phyloP scores from a whole-genome alignment of 2,113 vertebrate species.

The Saccopteryx bilineata region DNA sequence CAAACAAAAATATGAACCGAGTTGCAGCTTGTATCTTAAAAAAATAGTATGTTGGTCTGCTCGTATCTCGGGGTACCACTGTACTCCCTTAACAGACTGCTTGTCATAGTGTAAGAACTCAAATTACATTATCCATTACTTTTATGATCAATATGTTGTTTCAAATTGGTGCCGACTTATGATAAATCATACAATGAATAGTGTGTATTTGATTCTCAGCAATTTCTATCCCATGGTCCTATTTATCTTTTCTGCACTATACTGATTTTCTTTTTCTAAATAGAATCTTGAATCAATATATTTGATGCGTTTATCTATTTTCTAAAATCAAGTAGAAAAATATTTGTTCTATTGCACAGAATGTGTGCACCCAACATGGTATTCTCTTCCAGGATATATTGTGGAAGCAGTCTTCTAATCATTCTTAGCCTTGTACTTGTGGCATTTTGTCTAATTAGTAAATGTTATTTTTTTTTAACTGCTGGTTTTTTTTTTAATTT shows the following conservation, averaged over 20 bases:
- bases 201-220: not conserved
- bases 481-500: no score
- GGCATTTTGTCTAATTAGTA: not conserved
- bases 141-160: constrained; percentile 10
- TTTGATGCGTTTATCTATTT: constrained; percentile 22
- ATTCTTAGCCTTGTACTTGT: not conserved
- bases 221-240: not conserved
- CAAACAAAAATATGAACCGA: no score
- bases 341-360: not conserved
- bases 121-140: not conserved
- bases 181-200: not conserved
- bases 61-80: no score
- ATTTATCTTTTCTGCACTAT: not conserved
- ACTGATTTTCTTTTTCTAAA: not conserved
- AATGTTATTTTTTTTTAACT: not conserved
- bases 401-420: not conserved
- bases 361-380: not conserved
- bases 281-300: constrained; percentile 5
- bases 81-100: not conserved
- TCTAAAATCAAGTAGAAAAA: constrained; percentile 23
- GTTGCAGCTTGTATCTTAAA: no score
- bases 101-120: not conserved
- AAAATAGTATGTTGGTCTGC: no score
- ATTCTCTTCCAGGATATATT: not conserved
- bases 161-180: not conserved